A percentile compares a stretch with the other conserved stretches of the same genome.
These are phyloP conservation scores for Callionymus lyra DNA, from an alignment of 2,113 vertebrate species.

Conservation along the genomic window DNA sequence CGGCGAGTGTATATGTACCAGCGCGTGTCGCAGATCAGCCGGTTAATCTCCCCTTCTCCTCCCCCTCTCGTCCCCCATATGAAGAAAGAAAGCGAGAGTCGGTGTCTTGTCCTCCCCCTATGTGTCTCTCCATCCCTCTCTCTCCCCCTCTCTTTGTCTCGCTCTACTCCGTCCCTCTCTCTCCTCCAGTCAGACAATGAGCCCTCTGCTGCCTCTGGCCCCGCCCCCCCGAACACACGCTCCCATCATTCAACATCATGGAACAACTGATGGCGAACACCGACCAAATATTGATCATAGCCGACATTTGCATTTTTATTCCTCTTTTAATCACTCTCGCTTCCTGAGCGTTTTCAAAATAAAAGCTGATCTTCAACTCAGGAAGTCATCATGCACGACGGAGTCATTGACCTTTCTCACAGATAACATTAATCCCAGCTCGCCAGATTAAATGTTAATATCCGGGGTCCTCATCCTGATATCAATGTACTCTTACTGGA, in stretches of 20 bases:
- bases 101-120: constrained; percentile 9
- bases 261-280: too few relatives aligned
- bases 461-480: too few relatives aligned
- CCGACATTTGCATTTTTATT: too few relatives aligned
- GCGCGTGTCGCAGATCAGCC: constrained; percentile 41
- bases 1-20: constrained; percentile 14
- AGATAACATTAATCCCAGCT: too few relatives aligned
- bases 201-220: constrained; percentile 41
- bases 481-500: too few relatives aligned
- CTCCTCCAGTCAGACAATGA: constrained; percentile 41
- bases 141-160: constrained; percentile 33
- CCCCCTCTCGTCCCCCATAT: constrained; percentile 49
- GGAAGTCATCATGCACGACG: too few relatives aligned
- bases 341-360: too few relatives aligned
- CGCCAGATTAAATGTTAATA: too few relatives aligned
- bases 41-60: constrained; percentile 39
- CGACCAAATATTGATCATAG: too few relatives aligned
- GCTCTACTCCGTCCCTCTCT: constrained; percentile 9
- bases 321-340: too few relatives aligned
- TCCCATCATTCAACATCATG: constrained; percentile 1
- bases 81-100: constrained; percentile 39
- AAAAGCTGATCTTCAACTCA: too few relatives aligned
- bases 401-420: too few relatives aligned
- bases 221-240: constrained; percentile 25
- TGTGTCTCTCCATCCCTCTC: constrained; percentile 20